These are phyloP conservation scores for Andrena dorsata DNA, from an alignment of 2,888 invertebrate genomes.

Conservation along the genomic window DNA sequence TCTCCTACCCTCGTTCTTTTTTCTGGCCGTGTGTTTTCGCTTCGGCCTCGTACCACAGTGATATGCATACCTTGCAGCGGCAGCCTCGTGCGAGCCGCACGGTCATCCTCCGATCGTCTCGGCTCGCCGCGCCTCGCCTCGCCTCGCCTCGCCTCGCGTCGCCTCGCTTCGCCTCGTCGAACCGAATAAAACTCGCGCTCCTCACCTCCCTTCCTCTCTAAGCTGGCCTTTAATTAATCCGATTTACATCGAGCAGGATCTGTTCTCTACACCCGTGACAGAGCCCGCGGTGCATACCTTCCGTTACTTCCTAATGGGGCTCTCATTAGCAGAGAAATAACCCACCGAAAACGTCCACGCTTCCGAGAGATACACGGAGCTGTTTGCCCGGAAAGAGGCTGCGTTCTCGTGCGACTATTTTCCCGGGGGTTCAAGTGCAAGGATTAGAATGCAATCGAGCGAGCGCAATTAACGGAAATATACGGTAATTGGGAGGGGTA, in stretches of 20 bases:
- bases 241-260: slow-evolving; percentile 81
- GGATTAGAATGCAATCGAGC: background rate
- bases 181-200: slow-evolving; percentile 55
- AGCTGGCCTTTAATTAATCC: slow-evolving; percentile 80
- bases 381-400: slow-evolving; percentile 18
- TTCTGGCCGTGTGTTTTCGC: background rate
- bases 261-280: slow-evolving; percentile 71
- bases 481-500: slow-evolving; percentile 16
- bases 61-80: background rate
- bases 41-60: background rate
- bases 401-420: background rate
- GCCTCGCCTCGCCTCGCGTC: background rate
- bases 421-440: too few species aligned
- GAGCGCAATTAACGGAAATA: slow-evolving; percentile 16
- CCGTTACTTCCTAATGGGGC: slow-evolving; percentile 83
- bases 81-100: slow-evolving; percentile 10
- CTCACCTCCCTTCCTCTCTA: background rate
- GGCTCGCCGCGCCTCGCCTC: background rate
- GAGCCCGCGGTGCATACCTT: slow-evolving; percentile 72
- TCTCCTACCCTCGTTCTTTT: background rate
- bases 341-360: slow-evolving; percentile 67
- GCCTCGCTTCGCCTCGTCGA: slow-evolving; percentile 52
- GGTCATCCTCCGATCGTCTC: background rate
- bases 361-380: slow-evolving; percentile 33
- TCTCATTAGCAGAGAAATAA: slow-evolving; percentile 81